phyloP scores from a whole-genome alignment of 2,113 vertebrate species.

The Verasper variegatus region DNA sequence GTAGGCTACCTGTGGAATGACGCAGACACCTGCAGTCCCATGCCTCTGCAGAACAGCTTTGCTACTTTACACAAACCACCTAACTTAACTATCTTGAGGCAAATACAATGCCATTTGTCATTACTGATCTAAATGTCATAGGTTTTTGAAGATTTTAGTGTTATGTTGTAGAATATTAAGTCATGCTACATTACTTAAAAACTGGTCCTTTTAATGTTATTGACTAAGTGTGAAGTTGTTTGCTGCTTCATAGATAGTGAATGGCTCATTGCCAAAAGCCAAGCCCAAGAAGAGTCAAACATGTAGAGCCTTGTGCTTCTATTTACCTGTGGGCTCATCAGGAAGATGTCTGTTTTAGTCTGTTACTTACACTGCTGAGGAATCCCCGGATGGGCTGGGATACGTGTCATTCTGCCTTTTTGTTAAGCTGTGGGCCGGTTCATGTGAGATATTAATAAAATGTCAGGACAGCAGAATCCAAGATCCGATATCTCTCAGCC shows the following conservation, averaged over 20 bases:
- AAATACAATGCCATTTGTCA: neutral
- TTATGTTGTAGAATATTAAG: too few relatives aligned
- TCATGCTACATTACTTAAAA: neutral
- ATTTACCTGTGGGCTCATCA: conserved; percentile 30
- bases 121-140: neutral
- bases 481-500: neutral
- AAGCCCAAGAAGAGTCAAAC: conserved; percentile 36
- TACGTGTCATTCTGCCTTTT: conserved; percentile 18
- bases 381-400: conserved; percentile 1
- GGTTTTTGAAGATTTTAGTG: too few relatives aligned
- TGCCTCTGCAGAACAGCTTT: too few relatives aligned
- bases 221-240: neutral
- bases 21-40: conserved; percentile 40
- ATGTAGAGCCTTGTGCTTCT: conserved; percentile 52
- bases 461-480: neutral
- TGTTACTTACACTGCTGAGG: conserved; percentile 7
- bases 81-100: too few relatives aligned
- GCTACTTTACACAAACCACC: too few relatives aligned
- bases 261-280: conserved; percentile 39
- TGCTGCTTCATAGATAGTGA: neutral
- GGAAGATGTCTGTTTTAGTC: conserved; percentile 15
- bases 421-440: neutral
- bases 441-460: neutral
- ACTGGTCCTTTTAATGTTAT: neutral
- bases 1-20: conserved; percentile 40